Base-by-base conservation (phyloP, 2,113 vertebrate genomes). In the Otus sunia region DNA sequence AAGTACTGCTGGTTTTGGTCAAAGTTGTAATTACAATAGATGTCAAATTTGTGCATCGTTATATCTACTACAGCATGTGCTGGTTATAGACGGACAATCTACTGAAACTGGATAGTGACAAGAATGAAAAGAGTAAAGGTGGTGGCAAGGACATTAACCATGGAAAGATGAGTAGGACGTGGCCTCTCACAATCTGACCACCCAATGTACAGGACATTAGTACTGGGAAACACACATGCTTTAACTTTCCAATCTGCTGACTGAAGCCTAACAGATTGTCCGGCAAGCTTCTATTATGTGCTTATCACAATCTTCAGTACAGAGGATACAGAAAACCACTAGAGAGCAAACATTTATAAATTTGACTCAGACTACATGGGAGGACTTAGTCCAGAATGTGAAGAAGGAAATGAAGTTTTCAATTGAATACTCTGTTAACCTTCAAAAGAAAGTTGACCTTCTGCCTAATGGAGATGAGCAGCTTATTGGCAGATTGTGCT, bases 221-320 rank as follows among this genome's bases (percentile, higher is more conserved):
- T 7, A 36, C n/a, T 23, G 58, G 41, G 27, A 80, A 95, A 77
- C 12, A 64, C 88, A 77, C 1, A 0, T 34, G n/a, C 83, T 91
- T 92, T 91, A 96, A 89, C 49, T 90, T 67, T 68, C 43, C 43
- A 30, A 36, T 68, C 84, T 82, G 27, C 64, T 0, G 4, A 78
- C 75, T 5, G 30, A 96, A 81, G 73, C 66, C 79, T 87, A 96
- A 95, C 76, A 91, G 76, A 89, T 45, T 91, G 80, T 81, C 80
- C 91, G 81, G 64, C n/a, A 75, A 60, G 16, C 9, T 90, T 79
- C 69, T 82, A 23, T 50, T 56, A 78, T 21, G 25, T 14, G n/a
- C 43, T 87, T 87, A 92, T 71, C 56, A 60, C 53, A 67, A 17
- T 41, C 91, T 87, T 90, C 4, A 7, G 36, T 47, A 75, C 34